Percentiles rank a stretch among this genome's conserved stretches.
Evolutionary conservation across 2,797 vertebrate genomes (phyloP).

Genomic region (Mastacembelus armatus): DNA sequence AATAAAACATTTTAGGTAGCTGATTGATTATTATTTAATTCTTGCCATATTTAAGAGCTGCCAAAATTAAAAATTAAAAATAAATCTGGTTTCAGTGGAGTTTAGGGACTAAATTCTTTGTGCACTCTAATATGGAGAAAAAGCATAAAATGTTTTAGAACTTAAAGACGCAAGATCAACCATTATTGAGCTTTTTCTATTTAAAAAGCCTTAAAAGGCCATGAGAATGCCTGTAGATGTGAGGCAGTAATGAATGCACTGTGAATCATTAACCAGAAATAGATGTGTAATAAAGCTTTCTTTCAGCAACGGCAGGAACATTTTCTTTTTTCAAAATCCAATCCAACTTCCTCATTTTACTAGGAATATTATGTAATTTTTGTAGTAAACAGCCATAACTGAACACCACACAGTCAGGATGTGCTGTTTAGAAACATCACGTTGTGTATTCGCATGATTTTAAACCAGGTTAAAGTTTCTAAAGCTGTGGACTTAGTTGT

Average conservation of each 20-base stretch:
- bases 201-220: not conserved
- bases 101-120: not conserved
- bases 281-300: conserved; percentile 31
- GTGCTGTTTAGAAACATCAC: not conserved
- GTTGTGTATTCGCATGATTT: not conserved
- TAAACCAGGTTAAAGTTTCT: not conserved
- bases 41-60: too few species aligned
- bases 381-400: not conserved
- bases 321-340: conserved; percentile 9
- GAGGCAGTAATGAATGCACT: not conserved
- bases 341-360: conserved; percentile 42
- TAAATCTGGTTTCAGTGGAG: not conserved
- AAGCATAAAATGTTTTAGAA: not conserved
- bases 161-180: not conserved
- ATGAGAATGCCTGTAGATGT: not conserved
- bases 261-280: conserved; percentile 57
- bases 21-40: too few species aligned
- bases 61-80: not conserved
- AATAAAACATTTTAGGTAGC: too few species aligned
- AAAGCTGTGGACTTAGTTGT: not conserved
- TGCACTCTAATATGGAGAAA: not conserved
- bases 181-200: not conserved
- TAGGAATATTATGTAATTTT: not conserved
- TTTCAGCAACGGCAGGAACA: conserved; percentile 35
- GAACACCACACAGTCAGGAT: not conserved